These are phyloP conservation scores for Carollia perspicillata DNA, from an alignment of 2,113 vertebrate species.

Conservation along the genomic window DNA sequence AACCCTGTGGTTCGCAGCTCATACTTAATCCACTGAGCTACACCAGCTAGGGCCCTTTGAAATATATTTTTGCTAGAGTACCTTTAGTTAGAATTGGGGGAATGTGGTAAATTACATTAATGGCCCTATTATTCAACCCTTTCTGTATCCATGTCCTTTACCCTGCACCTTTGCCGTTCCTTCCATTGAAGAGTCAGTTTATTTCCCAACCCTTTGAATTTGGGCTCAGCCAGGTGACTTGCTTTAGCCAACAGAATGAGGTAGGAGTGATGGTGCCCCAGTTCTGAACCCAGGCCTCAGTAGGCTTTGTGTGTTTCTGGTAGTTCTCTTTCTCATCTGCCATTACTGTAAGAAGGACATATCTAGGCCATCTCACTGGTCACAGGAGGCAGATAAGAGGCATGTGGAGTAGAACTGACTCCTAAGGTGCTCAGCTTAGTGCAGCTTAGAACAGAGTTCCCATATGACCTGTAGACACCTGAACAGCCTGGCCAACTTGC, in stretches of 20 bases:
- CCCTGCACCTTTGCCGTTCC: neutral
- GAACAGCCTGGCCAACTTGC: neutral
- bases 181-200: neutral
- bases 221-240: neutral
- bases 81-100: neutral
- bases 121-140: neutral
- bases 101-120: neutral
- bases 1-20: too few relatives aligned
- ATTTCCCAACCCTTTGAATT: neutral
- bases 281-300: neutral
- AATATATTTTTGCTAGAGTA: neutral
- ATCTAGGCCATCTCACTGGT: neutral
- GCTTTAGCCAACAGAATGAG: neutral
- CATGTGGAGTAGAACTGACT: neutral
- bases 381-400: neutral
- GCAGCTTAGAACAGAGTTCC: neutral
- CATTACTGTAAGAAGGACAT: neutral
- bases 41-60: neutral
- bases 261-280: neutral
- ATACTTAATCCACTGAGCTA: too few relatives aligned
- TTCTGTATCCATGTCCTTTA: constrained; percentile 17
- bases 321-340: neutral
- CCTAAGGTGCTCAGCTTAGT: neutral
- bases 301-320: neutral
- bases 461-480: neutral